Evolutionary conservation across 2,113 vertebrate species (phyloP).

Genomic region (Gavialis gangeticus): DNA sequence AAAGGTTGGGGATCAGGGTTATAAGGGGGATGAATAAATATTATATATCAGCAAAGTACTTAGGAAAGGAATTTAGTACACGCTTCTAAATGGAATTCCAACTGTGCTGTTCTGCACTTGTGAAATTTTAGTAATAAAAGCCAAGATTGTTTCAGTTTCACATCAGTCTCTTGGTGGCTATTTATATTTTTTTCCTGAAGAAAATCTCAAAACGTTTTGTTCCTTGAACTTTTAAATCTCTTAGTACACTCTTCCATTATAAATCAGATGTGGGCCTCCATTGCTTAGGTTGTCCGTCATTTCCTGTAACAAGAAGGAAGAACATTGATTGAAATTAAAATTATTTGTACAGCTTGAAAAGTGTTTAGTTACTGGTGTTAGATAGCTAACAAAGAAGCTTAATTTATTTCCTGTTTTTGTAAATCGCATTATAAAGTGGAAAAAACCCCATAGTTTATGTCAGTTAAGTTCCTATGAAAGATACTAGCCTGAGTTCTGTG

Average conservation of each 20-base stretch:
- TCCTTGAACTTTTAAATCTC: conserved; percentile 57
- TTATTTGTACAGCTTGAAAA: conserved; percentile 24
- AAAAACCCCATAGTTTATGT: neutral
- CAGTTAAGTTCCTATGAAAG: conserved; percentile 43
- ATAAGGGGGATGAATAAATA: conserved; percentile 53
- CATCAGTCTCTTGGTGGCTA: conserved; percentile 45
- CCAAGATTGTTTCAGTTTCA: conserved; percentile 50
- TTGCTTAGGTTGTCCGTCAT: conserved; percentile 93
- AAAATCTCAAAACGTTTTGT: conserved; percentile 61
- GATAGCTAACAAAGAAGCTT: neutral
- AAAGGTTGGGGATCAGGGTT: neutral
- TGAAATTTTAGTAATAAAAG: conserved; percentile 56
- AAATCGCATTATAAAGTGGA: neutral
- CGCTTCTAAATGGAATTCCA: conserved; percentile 51
- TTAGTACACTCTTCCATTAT: conserved; percentile 87
- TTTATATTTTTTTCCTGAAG: conserved; percentile 48
- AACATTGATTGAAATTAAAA: conserved; percentile 57
- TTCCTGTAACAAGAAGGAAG: conserved; percentile 87
- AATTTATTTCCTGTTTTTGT: neutral
- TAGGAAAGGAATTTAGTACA: conserved; percentile 56
- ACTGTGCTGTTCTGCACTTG: conserved; percentile 54
- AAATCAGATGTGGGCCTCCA: conserved; percentile 92
- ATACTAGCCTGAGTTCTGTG: neutral
- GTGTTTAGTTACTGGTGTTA: conserved; percentile 22
- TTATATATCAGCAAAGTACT: conserved; percentile 55